phyloP scores from a whole-genome alignment of 2,888 invertebrate genomes.

The Mesoligia furuncula region DNA sequence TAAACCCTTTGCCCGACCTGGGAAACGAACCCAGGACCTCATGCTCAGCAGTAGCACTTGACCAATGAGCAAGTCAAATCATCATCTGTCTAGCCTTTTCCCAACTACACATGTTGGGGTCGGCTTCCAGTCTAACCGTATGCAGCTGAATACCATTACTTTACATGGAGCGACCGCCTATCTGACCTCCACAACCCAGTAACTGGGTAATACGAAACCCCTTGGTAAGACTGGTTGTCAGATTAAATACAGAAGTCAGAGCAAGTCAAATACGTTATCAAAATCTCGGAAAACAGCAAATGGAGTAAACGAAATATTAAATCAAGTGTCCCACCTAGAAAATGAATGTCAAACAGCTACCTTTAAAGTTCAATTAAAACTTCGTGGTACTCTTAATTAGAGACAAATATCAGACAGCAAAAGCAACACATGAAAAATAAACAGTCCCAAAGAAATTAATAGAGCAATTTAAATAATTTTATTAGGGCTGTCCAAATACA shows the following conservation, averaged over 20 bases:
- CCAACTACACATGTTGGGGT: too few species aligned
- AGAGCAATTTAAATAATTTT: constrained; percentile 80
- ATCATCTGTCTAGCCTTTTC: too few species aligned
- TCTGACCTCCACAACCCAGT: too few species aligned
- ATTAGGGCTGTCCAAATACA: constrained; percentile 79
- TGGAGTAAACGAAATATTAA: background rate
- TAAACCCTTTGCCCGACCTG: background rate
- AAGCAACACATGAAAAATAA: constrained; percentile 48
- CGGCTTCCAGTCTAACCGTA: too few species aligned
- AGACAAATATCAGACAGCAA: constrained; percentile 47
- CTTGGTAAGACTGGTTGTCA: too few species aligned
- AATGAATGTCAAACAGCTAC: constrained; percentile 14
- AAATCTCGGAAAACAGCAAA: background rate
- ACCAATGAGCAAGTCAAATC: too few species aligned
- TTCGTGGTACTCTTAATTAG: constrained; percentile 28
- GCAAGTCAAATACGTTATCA: background rate
- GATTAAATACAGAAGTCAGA: too few species aligned
- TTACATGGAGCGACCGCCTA: too few species aligned
- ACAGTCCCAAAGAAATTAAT: constrained; percentile 68
- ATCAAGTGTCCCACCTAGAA: background rate
- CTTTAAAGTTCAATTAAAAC: constrained; percentile 21
- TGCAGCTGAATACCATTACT: too few species aligned
- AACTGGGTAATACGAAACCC: too few species aligned
- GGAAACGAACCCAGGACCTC: background rate
- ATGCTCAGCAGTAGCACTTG: background rate